phyloP scores from a whole-genome alignment of 2,888 invertebrate species.

The Pterobdella sp. region DNA sequence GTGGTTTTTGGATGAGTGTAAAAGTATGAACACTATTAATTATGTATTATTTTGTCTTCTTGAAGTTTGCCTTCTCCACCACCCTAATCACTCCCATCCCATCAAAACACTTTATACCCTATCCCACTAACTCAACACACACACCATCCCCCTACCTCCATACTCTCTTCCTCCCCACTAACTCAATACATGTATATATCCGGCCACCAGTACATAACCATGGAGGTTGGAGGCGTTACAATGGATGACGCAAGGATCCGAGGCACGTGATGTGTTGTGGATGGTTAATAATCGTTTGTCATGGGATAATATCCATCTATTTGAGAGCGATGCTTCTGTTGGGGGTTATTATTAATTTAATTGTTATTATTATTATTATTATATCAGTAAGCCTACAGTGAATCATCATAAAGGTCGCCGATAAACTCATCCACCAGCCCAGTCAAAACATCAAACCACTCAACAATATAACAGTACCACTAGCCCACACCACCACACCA shows the following conservation, averaged over 20 bases:
- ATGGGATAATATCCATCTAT: conserved; percentile 15
- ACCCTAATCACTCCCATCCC: neutral
- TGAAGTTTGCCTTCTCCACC: neutral
- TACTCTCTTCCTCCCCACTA: conserved; percentile 20
- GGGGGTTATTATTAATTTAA: too few species aligned
- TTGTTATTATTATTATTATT: too few species aligned
- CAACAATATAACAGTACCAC: neutral
- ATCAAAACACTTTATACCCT: neutral
- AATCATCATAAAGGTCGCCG: too few species aligned
- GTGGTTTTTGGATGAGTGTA: neutral
- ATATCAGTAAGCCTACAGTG: too few species aligned
- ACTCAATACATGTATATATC: conserved; percentile 37
- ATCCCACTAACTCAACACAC: neutral
- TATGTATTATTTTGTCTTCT: too few species aligned
- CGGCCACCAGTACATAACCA: conserved; percentile 33
- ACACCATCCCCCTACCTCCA: neutral
- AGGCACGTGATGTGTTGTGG: conserved; percentile 30
- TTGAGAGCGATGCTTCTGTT: conserved; percentile 5
- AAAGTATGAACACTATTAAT: too few species aligned
- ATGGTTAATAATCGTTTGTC: conserved; percentile 26
- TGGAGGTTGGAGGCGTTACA: conserved; percentile 36
- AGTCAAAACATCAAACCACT: neutral
- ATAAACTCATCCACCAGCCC: neutral
- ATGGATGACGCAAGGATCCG: conserved; percentile 35
- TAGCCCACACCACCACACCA: neutral